These are phyloP conservation scores for Lepilemur ruficaudatus DNA, from an alignment of 2,797 vertebrate species.

Conservation along the genomic window DNA sequence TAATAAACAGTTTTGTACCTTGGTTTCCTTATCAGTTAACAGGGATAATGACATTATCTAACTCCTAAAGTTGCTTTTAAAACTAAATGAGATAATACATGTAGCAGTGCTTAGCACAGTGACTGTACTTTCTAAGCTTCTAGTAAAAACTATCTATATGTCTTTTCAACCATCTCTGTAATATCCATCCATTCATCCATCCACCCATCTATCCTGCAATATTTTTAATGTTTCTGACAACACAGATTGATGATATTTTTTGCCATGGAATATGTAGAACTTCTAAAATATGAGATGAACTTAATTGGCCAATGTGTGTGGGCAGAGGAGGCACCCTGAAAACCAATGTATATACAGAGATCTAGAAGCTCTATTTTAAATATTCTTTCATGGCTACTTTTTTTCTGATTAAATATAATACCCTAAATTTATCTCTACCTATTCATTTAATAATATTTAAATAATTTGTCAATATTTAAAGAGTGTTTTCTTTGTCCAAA, in stretches of 20 bases:
- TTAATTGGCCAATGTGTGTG: background rate
- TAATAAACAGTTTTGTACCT: background rate
- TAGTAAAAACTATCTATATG: background rate
- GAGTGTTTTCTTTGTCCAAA: slow-evolving; percentile 30
- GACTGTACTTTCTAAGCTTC: background rate
- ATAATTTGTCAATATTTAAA: background rate
- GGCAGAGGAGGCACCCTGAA: background rate
- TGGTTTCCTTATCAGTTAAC: slow-evolving; percentile 40
- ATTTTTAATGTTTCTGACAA: slow-evolving; percentile 4
- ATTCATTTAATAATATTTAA: slow-evolving; percentile 29
- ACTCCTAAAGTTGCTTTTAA: background rate
- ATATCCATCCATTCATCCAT: background rate
- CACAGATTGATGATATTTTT: background rate
- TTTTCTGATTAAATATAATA: background rate
- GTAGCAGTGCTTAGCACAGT: background rate
- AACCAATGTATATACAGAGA: background rate
- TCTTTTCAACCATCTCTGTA: background rate
- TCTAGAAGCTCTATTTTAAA: slow-evolving; percentile 26
- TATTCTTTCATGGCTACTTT: background rate
- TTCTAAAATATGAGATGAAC: slow-evolving; percentile 47
- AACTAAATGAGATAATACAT: slow-evolving; percentile 9
- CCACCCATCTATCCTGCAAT: background rate
- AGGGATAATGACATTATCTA: background rate
- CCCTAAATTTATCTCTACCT: background rate
- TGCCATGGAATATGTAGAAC: background rate